Conservation (phyloP, 2,113 vertebrate species). For the Nansenia antarctica region DNA sequence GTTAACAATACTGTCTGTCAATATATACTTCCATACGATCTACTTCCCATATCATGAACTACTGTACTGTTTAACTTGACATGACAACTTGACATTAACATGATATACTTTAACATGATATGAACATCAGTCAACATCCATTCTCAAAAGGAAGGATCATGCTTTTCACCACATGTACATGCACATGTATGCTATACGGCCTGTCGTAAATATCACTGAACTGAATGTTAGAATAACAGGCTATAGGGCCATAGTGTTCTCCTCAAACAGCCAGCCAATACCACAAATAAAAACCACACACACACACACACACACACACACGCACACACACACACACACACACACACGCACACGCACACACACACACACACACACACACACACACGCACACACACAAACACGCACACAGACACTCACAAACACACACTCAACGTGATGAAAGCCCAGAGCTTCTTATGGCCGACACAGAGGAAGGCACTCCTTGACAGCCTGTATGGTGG, state of each 20-base stretch:
- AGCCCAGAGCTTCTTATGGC: slow-evolving; percentile 14
- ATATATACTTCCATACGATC: not conserved
- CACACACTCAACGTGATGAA: slow-evolving; percentile 21
- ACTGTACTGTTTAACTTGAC: too few relatives aligned
- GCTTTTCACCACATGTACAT: slow-evolving; percentile 8
- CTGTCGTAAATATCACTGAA: slow-evolving; percentile 27
- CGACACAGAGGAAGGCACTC: slow-evolving; percentile 30
- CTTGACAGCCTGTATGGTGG: slow-evolving; percentile 2
- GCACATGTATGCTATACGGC: slow-evolving; percentile 2
- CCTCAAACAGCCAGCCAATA: slow-evolving; percentile 25
- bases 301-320: too few relatives aligned
- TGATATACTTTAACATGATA: too few relatives aligned
- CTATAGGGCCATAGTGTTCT: slow-evolving; percentile 11
- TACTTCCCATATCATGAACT: not conserved
- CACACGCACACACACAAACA: too few relatives aligned
- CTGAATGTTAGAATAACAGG: slow-evolving; percentile 25
- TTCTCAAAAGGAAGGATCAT: not conserved
- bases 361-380: too few relatives aligned
- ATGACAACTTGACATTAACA: too few relatives aligned
- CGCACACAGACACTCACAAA: too few relatives aligned
- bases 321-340: too few relatives aligned
- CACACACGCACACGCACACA: too few relatives aligned
- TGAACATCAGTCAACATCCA: not conserved
- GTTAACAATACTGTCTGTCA: not conserved
- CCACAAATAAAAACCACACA: slow-evolving; percentile 24